Evolutionary conservation across 1,140 invertebrate species (phyloP).

Genomic region (Zaprionus lachaisei): DNA sequence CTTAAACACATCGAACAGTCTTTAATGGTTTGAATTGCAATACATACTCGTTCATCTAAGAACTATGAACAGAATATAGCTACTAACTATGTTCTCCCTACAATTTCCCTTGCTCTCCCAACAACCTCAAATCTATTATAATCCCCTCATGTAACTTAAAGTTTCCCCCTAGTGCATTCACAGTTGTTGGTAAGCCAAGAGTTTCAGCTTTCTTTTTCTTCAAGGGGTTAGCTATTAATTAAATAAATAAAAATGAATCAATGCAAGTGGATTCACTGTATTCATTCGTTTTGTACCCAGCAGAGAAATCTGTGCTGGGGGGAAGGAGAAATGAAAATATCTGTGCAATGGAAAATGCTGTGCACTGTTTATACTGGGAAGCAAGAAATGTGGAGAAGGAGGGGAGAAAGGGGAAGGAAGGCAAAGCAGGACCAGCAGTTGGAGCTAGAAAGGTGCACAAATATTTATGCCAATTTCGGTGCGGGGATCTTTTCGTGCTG

Average conservation of each 20-base stretch:
- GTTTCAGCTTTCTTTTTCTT: not conserved
- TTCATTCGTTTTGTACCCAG: slow-evolving; percentile 8
- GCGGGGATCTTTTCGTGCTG: slow-evolving; percentile 35
- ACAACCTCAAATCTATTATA: not conserved
- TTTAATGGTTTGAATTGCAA: too few relatives aligned
- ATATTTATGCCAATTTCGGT: slow-evolving; percentile 55
- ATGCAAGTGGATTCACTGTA: slow-evolving; percentile 34
- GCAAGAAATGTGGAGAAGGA: not conserved
- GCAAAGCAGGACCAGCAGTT: slow-evolving; percentile 1
- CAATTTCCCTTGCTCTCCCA: not conserved
- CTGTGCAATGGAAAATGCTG: slow-evolving; percentile 12
- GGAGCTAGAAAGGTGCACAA: slow-evolving; percentile 44
- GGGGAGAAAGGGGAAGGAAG: not conserved
- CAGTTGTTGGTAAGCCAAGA: not conserved
- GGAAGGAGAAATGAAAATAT: slow-evolving; percentile 24
- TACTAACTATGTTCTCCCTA: too few relatives aligned
- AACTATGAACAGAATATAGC: too few relatives aligned
- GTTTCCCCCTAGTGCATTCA: not conserved
- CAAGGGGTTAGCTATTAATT: slow-evolving; percentile 23
- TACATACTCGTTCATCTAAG: too few relatives aligned
- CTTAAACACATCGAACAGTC: too few relatives aligned
- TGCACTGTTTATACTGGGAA: not conserved
- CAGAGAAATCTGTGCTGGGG: not conserved
- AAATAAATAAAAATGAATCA: slow-evolving; percentile 42
- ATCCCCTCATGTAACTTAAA: not conserved